Conservation (phyloP, 2,113 vertebrate genomes). For the Malaclemys terrapin region DNA sequence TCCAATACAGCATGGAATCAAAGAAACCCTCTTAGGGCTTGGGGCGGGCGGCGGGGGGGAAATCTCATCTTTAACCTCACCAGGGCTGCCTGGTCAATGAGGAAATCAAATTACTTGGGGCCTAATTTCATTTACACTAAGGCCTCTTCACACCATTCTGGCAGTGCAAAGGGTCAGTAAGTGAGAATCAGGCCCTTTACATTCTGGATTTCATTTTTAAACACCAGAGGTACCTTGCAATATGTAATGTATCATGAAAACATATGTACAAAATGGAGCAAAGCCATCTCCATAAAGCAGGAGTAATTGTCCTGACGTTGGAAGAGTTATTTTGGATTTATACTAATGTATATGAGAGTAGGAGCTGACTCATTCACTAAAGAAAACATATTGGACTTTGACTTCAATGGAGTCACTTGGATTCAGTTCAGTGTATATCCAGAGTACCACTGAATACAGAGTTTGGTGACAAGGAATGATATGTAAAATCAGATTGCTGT, state of each 20-base stretch:
- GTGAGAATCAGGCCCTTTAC: neutral
- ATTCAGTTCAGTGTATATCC: slow-evolving; percentile 46
- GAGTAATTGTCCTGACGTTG: slow-evolving; percentile 5
- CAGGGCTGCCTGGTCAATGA: neutral
- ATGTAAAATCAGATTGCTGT: slow-evolving; percentile 38
- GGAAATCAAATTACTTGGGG: neutral
- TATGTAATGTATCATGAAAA: neutral
- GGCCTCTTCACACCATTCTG: neutral
- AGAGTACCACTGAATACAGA: slow-evolving; percentile 20
- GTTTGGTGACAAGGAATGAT: neutral
- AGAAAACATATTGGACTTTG: slow-evolving; percentile 43
- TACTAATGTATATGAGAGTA: slow-evolving; percentile 32
- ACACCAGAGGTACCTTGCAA: neutral
- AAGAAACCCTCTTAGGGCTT: too few species aligned
- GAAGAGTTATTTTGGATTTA: slow-evolving; percentile 1
- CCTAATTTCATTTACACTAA: neutral
- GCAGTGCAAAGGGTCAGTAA: neutral
- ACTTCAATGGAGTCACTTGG: slow-evolving; percentile 50
- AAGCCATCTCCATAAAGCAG: neutral
- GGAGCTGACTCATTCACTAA: slow-evolving; percentile 37
- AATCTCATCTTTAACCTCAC: neutral
- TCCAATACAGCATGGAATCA: neutral
- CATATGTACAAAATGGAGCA: neutral
- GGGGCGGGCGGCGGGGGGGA: too few species aligned
- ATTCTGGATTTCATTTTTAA: neutral